phyloP scores from a whole-genome alignment of 1,140 invertebrate species.

The Camponotus vicinus region DNA sequence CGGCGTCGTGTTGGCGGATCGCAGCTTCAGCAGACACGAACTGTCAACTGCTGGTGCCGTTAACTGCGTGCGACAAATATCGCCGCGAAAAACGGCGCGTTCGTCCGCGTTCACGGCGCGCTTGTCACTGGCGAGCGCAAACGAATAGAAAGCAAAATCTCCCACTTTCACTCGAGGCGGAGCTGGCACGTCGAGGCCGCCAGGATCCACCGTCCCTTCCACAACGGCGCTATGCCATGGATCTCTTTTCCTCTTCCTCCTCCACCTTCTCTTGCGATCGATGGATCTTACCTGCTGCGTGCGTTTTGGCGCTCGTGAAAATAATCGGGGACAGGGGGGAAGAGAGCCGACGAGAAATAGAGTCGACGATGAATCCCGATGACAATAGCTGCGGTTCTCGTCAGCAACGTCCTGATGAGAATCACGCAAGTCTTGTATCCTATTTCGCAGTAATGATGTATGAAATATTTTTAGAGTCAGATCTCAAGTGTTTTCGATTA shows the following conservation, averaged over 20 bases:
- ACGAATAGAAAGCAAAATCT: conserved; percentile 85
- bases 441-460: neutral
- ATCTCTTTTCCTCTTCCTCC: conserved; percentile 30
- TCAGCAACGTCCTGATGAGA: neutral
- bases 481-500: neutral
- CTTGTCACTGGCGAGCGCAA: conserved; percentile 79
- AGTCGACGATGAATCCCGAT: conserved; percentile 11
- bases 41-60: conserved; percentile 36
- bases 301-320: conserved; percentile 31
- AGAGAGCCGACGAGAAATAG: neutral
- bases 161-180: conserved; percentile 83
- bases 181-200: conserved; percentile 84
- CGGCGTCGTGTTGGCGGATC: conserved; percentile 16
- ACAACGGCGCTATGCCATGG: neutral
- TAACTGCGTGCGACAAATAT: conserved; percentile 38
- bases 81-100: conserved; percentile 53
- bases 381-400: conserved; percentile 8
- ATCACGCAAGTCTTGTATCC: neutral
- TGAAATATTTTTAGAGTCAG: neutral
- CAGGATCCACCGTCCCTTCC: conserved; percentile 71
- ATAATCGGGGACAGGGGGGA: conserved; percentile 6
- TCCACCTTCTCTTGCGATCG: conserved; percentile 28
- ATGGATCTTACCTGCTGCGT: conserved; percentile 20
- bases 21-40: neutral
- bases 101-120: conserved; percentile 74